These are phyloP conservation scores for Loriculus beryllinus DNA, from an alignment of 2,797 vertebrate genomes.

Conservation along the genomic window DNA sequence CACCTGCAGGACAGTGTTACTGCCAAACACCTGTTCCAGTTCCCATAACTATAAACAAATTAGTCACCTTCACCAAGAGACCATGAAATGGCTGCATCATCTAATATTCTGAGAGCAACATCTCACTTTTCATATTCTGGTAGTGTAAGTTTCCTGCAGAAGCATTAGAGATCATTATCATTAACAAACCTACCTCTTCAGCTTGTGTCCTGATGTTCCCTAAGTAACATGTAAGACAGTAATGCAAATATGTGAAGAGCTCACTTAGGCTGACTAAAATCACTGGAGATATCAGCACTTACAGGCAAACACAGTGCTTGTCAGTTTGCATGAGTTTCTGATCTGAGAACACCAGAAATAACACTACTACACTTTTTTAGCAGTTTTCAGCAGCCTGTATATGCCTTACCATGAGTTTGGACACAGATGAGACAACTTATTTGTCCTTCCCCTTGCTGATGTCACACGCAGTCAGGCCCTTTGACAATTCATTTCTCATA, in stretches of 20 bases:
- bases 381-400: background rate
- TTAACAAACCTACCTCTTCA: background rate
- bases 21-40: background rate
- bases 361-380: background rate
- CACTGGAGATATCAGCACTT: constrained; percentile 8
- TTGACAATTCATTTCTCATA: background rate
- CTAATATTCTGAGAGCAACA: background rate
- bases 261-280: background rate
- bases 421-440: constrained; percentile 1
- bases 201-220: background rate
- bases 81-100: background rate
- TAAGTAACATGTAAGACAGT: background rate
- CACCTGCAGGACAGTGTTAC: background rate
- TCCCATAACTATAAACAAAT: background rate
- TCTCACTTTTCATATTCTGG: background rate
- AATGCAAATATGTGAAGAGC: background rate
- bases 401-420: background rate
- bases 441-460: background rate
- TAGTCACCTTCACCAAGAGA: accelerated
- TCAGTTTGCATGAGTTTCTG: constrained; percentile 33
- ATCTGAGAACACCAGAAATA: background rate
- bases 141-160: background rate
- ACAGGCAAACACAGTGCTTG: background rate
- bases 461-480: background rate
- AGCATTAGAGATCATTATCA: background rate